Evolutionary conservation across 2,797 vertebrate species (phyloP).

Genomic region (Poecilia velifera): DNA sequence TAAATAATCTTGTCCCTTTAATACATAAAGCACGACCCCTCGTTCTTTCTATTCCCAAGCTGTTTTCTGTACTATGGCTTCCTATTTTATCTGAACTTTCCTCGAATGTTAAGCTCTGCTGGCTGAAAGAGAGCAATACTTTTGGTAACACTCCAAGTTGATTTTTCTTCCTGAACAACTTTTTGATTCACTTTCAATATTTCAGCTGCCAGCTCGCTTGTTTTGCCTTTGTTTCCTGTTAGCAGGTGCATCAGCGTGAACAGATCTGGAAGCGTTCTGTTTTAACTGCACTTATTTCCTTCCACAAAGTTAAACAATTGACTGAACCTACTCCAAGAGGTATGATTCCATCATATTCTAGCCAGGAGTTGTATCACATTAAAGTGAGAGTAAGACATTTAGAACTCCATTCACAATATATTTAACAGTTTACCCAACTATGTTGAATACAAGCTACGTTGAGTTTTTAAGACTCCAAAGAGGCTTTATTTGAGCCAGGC

Average conservation of each 20-base stretch:
- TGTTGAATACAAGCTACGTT: neutral
- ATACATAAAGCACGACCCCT: neutral
- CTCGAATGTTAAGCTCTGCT: neutral
- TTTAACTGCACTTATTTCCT: neutral
- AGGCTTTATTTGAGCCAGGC: neutral
- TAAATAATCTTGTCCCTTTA: too few species aligned
- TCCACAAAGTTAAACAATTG: neutral
- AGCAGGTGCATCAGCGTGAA: neutral
- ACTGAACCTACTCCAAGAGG: neutral
- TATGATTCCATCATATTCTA: neutral
- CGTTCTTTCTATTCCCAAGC: neutral
- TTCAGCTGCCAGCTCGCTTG: neutral
- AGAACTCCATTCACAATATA: neutral
- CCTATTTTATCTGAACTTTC: neutral
- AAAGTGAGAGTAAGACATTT: conserved; percentile 9
- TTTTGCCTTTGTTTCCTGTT: neutral
- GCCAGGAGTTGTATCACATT: neutral
- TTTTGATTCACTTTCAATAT: neutral
- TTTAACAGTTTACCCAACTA: conserved; percentile 1
- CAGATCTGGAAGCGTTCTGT: neutral
- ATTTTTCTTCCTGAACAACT: neutral
- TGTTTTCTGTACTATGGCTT: neutral
- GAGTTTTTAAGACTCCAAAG: neutral
- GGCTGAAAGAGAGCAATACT: neutral
- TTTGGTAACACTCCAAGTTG: neutral